Conservation (phyloP, 2,888 invertebrate species). For the Lagria hirta region DNA sequence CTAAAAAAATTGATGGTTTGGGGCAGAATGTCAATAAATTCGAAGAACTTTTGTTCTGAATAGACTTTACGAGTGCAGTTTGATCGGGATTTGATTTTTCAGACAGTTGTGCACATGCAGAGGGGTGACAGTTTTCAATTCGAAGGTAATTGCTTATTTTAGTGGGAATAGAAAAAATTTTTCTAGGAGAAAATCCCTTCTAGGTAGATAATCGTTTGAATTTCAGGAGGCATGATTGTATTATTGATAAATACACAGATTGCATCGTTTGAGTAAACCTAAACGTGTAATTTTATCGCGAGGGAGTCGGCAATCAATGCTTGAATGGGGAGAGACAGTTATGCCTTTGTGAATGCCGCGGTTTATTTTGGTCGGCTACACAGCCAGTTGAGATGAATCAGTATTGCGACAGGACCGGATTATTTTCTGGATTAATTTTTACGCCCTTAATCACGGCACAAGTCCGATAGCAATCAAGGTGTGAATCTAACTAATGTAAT, state of each 20-base stretch:
- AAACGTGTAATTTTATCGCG: conserved; percentile 31
- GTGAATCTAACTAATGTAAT: conserved; percentile 22
- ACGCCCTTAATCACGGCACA: background rate
- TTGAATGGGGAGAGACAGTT: conserved; percentile 21
- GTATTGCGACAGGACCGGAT: conserved; percentile 9
- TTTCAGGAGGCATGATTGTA: too few species aligned
- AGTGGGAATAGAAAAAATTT: too few species aligned
- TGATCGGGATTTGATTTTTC: too few species aligned
- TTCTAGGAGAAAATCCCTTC: too few species aligned
- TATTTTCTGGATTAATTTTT: conserved; percentile 16
- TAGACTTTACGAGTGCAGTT: too few species aligned
- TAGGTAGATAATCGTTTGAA: too few species aligned
- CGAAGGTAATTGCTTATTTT: too few species aligned
- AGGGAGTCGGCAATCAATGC: conserved; percentile 28
- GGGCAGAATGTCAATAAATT: too few species aligned
- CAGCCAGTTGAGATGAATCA: conserved; percentile 26
- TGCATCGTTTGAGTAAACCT: conserved; percentile 30
- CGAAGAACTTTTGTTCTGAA: too few species aligned
- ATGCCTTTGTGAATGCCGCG: conserved; percentile 22
- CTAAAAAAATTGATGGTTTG: too few species aligned
- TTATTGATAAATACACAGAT: conserved; percentile 24
- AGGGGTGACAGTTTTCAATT: too few species aligned
- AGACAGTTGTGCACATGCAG: too few species aligned
- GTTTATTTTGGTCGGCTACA: conserved; percentile 27
- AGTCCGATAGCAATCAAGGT: conserved; percentile 18